A percentile compares a stretch with the other conserved stretches of the same genome.
These are phyloP conservation scores for Aspiorhynchus laticeps DNA, from an alignment of 2,113 vertebrate genomes.

Conservation along the genomic window DNA sequence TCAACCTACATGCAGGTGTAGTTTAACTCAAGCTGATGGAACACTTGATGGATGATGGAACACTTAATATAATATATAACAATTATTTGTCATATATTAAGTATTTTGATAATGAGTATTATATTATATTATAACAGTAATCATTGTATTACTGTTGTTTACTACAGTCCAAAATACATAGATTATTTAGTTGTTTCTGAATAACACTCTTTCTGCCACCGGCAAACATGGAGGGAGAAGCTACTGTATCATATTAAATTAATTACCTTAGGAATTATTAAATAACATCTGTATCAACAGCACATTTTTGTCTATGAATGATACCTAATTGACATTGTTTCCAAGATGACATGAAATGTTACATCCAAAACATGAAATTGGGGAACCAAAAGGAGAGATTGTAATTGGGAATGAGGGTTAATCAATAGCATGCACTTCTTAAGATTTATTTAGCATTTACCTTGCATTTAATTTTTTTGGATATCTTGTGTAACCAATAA, in stretches of 20 bases:
- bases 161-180: background rate
- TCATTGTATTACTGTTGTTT: background rate
- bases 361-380: no score
- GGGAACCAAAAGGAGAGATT: no score
- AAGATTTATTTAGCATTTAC: no score
- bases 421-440: no score
- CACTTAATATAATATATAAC: background rate
- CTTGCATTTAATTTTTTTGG: no score
- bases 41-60: background rate
- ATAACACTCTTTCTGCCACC: background rate
- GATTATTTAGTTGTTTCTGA: background rate
- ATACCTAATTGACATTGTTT: no score
- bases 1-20: slow-evolving; percentile 5
- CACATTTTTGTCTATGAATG: no score
- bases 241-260: background rate
- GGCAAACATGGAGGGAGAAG: background rate
- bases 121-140: background rate
- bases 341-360: no score
- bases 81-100: background rate
- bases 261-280: background rate
- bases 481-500: no score
- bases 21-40: background rate
- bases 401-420: no score
- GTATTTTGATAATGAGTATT: background rate
- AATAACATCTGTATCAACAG: no score